Percentiles rank a stretch among this genome's conserved stretches.
These are phyloP conservation scores for Eretmochelys imbricata DNA, from an alignment of 2,113 vertebrate species.

Conservation along the genomic window DNA sequence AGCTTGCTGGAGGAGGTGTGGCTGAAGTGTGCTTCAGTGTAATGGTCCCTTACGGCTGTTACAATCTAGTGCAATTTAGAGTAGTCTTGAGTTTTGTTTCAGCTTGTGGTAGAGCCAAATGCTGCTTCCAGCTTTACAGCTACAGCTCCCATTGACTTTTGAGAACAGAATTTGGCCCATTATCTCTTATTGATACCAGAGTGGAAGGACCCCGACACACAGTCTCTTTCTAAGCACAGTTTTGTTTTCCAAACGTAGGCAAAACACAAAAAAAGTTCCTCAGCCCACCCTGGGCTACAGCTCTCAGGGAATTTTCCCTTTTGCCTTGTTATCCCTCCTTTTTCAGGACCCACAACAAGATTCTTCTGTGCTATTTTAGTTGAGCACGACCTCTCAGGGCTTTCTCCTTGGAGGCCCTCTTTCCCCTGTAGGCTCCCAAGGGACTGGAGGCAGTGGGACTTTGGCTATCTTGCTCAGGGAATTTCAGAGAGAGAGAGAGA, in stretches of 20 bases:
- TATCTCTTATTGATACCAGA: neutral
- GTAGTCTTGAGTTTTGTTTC: slow-evolving; percentile 10
- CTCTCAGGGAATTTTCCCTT: neutral
- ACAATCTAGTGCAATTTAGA: neutral
- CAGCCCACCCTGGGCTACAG: neutral
- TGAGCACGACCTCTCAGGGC: neutral
- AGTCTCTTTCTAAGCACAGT: neutral
- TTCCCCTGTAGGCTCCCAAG: neutral
- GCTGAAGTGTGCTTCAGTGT: slow-evolving; percentile 4
- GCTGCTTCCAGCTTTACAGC: too few species aligned
- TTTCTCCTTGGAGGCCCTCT: neutral
- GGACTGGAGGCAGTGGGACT: too few species aligned
- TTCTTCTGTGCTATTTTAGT: neutral
- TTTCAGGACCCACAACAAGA: neutral
- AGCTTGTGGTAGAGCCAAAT: neutral
- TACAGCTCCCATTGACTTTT: neutral
- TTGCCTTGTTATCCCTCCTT: neutral
- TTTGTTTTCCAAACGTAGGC: neutral
- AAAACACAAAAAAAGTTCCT: neutral
- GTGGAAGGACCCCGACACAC: too few species aligned
- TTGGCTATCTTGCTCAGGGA: too few species aligned
- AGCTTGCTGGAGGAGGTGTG: neutral
- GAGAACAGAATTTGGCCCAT: neutral
- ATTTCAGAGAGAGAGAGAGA: too few species aligned
- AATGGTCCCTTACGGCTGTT: neutral